These are phyloP conservation scores for Lethenteron camtschaticum DNA, from an alignment of 2,113 vertebrate species.

Conservation along the genomic window DNA sequence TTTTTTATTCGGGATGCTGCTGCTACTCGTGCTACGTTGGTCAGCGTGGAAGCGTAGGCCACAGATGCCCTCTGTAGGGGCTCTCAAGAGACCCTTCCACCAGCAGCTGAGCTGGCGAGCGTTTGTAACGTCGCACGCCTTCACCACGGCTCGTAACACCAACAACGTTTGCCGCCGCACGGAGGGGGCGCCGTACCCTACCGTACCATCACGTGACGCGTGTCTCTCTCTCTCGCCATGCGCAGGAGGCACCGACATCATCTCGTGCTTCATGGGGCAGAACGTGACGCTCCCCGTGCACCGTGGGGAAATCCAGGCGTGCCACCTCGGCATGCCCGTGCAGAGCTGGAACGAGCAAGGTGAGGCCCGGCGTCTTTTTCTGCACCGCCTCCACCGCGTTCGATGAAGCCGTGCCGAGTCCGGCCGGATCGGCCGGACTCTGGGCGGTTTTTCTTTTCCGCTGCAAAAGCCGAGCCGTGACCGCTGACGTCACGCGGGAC, in stretches of 20 bases:
- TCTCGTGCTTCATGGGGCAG: conserved; percentile 90
- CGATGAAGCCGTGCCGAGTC: too few relatives aligned
- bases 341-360: conserved; percentile 65
- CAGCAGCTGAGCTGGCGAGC: too few relatives aligned
- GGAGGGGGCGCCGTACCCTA: neutral
- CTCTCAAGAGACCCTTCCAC: too few relatives aligned
- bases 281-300: conserved; percentile 61
- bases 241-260: conserved; percentile 79
- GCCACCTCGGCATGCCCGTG: conserved; percentile 74
- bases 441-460: too few relatives aligned
- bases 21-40: neutral
- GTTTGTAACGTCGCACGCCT: too few relatives aligned
- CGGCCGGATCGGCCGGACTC: too few relatives aligned
- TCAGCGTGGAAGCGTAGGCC: neutral
- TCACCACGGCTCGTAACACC: too few relatives aligned
- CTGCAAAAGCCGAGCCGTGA: too few relatives aligned
- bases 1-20: neutral
- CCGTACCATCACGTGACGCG: neutral
- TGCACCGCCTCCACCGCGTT: too few relatives aligned
- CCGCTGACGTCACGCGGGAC: too few relatives aligned
- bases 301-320: conserved; percentile 73
- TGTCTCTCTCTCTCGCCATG: neutral
- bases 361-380: conserved; percentile 14
- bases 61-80: neutral
- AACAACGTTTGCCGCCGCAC: too few relatives aligned